Conservation (phyloP, 2,113 vertebrate genomes). For the Cyphomyrus discorhynchus region DNA sequence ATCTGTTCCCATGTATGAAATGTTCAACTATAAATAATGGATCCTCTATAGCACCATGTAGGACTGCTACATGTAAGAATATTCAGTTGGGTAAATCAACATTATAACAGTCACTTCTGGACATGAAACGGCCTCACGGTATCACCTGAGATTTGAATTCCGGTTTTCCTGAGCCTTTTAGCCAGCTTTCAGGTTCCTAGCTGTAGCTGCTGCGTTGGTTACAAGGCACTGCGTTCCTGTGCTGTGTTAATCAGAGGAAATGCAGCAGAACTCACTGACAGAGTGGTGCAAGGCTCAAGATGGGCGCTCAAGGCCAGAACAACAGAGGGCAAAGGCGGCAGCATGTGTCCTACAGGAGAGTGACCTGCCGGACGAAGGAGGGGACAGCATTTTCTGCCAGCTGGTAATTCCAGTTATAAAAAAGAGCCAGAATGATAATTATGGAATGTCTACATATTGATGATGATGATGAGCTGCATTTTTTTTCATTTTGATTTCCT, state of each 20-base stretch:
- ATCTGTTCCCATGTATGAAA: not conserved
- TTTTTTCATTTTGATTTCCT: not conserved
- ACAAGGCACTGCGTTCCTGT: not conserved
- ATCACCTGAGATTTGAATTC: not conserved
- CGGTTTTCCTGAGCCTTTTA: not conserved
- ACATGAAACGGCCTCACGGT: not conserved
- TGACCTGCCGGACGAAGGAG: slow-evolving; percentile 54
- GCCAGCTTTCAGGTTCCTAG: not conserved
- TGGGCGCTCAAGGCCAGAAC: slow-evolving; percentile 42
- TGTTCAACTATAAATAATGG: no score
- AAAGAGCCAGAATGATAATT: not conserved
- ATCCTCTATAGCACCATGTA: not conserved
- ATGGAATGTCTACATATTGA: not conserved
- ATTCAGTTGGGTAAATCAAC: not conserved
- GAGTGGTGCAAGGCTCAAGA: slow-evolving; percentile 74
- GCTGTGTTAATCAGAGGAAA: slow-evolving; percentile 62
- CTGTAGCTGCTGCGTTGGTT: not conserved
- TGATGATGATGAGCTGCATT: not conserved
- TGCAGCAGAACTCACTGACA: slow-evolving; percentile 67
- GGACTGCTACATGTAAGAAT: not conserved
- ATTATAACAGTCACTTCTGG: not conserved
- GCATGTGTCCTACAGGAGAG: slow-evolving; percentile 50
- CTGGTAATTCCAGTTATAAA: slow-evolving; percentile 52
- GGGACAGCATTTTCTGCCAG: slow-evolving; percentile 61
- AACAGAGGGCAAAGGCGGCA: slow-evolving; percentile 48